Percentiles rank a stretch among this genome's conserved stretches.
phyloP scores from a whole-genome alignment of 2,797 vertebrate genomes.

The Spondyliosoma cantharus region DNA sequence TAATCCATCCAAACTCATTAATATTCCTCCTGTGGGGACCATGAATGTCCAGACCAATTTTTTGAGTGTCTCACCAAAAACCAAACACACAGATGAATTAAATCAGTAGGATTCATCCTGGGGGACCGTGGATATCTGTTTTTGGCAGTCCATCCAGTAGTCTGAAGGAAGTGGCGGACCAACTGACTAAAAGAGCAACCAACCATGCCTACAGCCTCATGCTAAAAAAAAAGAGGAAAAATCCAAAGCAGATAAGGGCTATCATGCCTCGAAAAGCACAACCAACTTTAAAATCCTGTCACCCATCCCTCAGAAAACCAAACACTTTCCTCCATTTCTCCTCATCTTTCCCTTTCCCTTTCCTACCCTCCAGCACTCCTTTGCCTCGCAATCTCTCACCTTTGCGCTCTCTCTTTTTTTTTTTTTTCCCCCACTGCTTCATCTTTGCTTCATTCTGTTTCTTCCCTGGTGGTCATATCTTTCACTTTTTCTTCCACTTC shows the following conservation, averaged over 20 bases:
- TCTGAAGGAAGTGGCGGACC: not conserved
- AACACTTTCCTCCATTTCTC: constrained; percentile 1
- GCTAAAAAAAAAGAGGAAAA: not conserved
- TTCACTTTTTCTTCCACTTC: not conserved
- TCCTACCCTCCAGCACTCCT: constrained; percentile 26
- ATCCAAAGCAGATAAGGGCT: not conserved
- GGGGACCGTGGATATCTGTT: not conserved
- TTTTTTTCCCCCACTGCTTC: not conserved
- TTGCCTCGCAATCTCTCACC: constrained; percentile 20
- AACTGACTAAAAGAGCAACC: not conserved
- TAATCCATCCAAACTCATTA: not conserved
- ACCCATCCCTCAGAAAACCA: not conserved
- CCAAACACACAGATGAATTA: not conserved
- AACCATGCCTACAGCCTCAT: not conserved
- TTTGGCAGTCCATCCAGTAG: not conserved
- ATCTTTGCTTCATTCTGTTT: constrained; percentile 12
- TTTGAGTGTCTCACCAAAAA: not conserved
- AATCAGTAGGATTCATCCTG: not conserved
- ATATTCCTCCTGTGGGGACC: not conserved
- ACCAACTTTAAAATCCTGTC: not conserved
- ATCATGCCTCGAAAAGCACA: constrained; percentile 22
- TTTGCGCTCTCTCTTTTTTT: constrained; percentile 10
- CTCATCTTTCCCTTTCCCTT: not conserved
- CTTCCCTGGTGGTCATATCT: constrained; percentile 41
- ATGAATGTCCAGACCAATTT: not conserved